phyloP scores from a whole-genome alignment of 2,113 vertebrate genomes.

The Elanoides forficatus region DNA sequence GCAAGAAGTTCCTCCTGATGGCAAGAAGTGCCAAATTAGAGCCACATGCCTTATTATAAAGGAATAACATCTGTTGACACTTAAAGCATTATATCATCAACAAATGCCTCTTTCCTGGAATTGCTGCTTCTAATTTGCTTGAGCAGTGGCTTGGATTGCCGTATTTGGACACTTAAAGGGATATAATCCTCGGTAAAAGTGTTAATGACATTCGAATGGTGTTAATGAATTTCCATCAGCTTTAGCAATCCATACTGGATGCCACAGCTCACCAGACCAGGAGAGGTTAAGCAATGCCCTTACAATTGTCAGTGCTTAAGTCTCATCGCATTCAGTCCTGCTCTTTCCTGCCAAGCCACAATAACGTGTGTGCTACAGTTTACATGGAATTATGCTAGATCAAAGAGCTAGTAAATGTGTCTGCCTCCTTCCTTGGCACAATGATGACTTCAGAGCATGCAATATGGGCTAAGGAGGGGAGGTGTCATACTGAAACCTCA shows the following conservation, averaged over 20 bases:
- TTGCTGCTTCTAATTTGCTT: not conserved
- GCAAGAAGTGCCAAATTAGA: constrained; percentile 9
- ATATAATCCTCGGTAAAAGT: not conserved
- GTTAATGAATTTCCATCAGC: not conserved
- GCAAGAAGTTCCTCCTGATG: constrained; percentile 6
- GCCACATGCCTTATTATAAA: not conserved
- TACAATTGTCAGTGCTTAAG: not conserved
- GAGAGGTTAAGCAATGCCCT: not conserved
- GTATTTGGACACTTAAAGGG: not conserved
- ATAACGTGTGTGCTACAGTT: fast-evolving
- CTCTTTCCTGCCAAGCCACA: not conserved
- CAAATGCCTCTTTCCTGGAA: not conserved
- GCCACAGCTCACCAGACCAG: not conserved
- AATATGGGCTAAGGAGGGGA: not conserved
- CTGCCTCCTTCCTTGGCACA: not conserved
- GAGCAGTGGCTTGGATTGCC: not conserved
- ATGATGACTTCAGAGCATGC: not conserved
- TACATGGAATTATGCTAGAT: not conserved
- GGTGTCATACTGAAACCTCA: not conserved
- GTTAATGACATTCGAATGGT: not conserved
- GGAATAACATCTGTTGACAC: not conserved
- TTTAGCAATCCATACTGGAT: not conserved
- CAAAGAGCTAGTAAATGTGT: not conserved
- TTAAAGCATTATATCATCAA: not conserved
- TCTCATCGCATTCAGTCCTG: not conserved